These are phyloP conservation scores for Ferrisia virgata DNA, from an alignment of 2,888 invertebrate species.

Conservation along the genomic window DNA sequence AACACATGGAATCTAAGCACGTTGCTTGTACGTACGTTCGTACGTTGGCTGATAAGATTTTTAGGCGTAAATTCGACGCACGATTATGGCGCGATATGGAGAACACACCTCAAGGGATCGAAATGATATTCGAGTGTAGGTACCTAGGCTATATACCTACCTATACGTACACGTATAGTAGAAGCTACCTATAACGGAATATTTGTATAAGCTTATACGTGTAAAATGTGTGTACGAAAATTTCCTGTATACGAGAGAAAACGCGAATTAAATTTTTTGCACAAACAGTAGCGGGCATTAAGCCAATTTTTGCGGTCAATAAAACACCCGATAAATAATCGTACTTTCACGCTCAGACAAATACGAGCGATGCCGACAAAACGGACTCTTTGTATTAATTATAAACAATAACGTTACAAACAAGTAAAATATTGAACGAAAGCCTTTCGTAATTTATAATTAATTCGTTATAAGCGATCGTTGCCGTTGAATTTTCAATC, in stretches of 20 bases:
- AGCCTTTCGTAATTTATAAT: neutral
- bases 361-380: neutral
- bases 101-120: neutral
- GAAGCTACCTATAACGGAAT: too few species aligned
- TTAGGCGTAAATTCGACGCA: neutral
- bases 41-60: neutral
- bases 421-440: neutral
- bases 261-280: neutral
- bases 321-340: conserved; percentile 29
- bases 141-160: neutral
- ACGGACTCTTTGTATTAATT: neutral
- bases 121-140: neutral
- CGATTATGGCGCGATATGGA: neutral
- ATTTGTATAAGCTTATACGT: too few species aligned
- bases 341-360: conserved; percentile 27
- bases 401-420: neutral
- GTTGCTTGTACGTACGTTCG: too few species aligned
- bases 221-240: neutral
- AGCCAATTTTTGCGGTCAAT: conserved; percentile 24
- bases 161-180: too few species aligned
- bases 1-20: neutral
- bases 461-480: neutral
- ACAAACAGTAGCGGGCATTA: neutral
- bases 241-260: neutral
- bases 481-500: neutral